Evolutionary conservation across 2,797 vertebrate species (phyloP), one percentile per base, ranked within the genome.

Genomic region (Mormyrops boulengeri): DNA sequence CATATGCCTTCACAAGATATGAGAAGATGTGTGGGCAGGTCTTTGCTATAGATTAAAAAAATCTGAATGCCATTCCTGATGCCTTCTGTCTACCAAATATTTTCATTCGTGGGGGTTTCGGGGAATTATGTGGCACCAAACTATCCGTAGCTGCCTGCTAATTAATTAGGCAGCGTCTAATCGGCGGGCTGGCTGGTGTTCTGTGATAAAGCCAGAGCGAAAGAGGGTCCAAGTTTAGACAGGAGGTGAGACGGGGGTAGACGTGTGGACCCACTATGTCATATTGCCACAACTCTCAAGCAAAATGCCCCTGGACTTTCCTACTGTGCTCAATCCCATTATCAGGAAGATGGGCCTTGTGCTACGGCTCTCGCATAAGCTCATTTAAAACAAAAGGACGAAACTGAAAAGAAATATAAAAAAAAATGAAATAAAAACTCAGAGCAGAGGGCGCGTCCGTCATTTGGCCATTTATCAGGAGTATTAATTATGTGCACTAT

Each of bases 401-500:
- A 69, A 49, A 55, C 57, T 88, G 84, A 89, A 89, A 69, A 52
- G 85, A 88, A 92, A 89, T 92, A 0, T 14, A 52, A 8, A 2
- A n/a, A 92, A 92, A 92, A 93, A 93, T 94, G 91, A 89, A 89
- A 85, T 84, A 84, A 85, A 89, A 89, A 53, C 62, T 87, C 19
- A 14, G 89, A 87, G 85, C 57, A 34, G 84, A 55, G 85, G 49
- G 60, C 87, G 19, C n/a, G 87, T 73, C 89, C 49, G 93, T 93
- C 92, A 93, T 91, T 92, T 92, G 92, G 93, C 92, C 88, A 91
- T 96, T 96, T 93, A 94, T 97, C 93, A 92, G 88, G 88, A 92
- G 92, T 95, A 92, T 96, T 97, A 96, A 96, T 97, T 97, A 94
- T 92, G 80, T 88, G 66, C 91, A 90, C 93, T 97, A 95, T 98